Conservation (phyloP, 2,888 invertebrate genomes). For the Cryptocephalus moraei region DNA sequence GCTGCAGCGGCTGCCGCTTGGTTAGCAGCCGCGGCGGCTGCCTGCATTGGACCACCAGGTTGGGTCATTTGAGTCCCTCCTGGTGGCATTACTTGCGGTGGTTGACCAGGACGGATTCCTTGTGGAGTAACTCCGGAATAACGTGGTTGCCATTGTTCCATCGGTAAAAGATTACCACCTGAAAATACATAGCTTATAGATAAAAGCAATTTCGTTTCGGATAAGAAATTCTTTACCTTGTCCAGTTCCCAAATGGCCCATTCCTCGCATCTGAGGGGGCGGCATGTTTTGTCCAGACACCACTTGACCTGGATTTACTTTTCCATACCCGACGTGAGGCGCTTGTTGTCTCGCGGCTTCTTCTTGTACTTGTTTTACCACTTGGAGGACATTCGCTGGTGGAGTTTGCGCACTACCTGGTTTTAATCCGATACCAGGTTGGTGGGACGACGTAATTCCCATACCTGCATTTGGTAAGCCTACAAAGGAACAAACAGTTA, state of each 20-base stretch:
- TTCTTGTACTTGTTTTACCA: conserved; percentile 62
- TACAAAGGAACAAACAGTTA: conserved; percentile 2
- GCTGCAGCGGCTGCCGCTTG: conserved; percentile 25
- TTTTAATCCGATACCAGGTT: conserved; percentile 35
- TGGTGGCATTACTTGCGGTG: conserved; percentile 24
- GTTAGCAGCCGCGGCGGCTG: conserved; percentile 20
- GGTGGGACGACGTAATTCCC: conserved; percentile 40
- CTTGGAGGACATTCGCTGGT: conserved; percentile 71
- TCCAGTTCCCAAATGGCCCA: conserved; percentile 31
- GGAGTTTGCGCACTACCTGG: conserved; percentile 59
- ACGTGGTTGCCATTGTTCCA: conserved; percentile 47
- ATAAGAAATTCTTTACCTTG: conserved; percentile 32
- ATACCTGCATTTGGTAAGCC: conserved; percentile 39
- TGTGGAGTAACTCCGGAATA: conserved; percentile 36
- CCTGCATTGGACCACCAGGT: conserved; percentile 11
- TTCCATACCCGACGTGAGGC: conserved; percentile 66
- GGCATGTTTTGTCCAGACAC: conserved; percentile 47
- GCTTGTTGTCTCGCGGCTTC: conserved; percentile 85
- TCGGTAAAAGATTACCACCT: conserved; percentile 43
- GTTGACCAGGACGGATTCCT: conserved; percentile 37
- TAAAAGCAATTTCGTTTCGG: conserved; percentile 2
- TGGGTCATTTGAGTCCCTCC: conserved; percentile 15
- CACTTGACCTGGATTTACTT: conserved; percentile 50
- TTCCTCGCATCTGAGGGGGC: conserved; percentile 44
- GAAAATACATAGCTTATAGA: conserved; percentile 13